phyloP scores from a whole-genome alignment of 2,113 vertebrate species.

The Lepidothrix coronata region DNA sequence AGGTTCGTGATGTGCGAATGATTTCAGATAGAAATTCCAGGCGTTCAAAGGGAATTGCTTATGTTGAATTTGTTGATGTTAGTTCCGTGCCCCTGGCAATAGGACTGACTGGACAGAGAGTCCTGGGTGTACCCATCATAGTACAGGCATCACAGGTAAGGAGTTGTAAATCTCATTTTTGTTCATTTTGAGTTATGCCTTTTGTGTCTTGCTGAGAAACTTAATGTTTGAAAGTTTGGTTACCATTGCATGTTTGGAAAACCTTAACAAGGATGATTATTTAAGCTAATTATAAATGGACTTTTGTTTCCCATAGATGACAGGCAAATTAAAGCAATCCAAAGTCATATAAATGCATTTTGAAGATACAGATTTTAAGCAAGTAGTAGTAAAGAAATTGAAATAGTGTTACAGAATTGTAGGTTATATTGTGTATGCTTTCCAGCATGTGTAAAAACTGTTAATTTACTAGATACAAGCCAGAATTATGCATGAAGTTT shows the following conservation, averaged over 20 bases:
- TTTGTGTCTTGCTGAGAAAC: not conserved
- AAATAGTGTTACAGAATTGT: not conserved
- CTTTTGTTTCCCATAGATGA: not conserved
- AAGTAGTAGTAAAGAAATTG: not conserved
- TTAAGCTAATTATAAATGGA: not conserved
- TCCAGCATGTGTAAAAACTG: not conserved
- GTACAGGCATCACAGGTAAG: constrained; percentile 96
- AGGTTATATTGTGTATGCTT: not conserved
- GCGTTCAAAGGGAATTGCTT: constrained; percentile 96
- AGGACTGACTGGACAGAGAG: constrained; percentile 92
- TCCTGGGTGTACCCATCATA: constrained; percentile 95
- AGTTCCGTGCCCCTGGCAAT: constrained; percentile 96
- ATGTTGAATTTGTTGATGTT: constrained; percentile 94
- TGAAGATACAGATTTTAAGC: not conserved
- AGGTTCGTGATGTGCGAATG: constrained; percentile 97
- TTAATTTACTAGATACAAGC: not conserved
- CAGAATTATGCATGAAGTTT: not conserved
- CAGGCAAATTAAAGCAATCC: not conserved
- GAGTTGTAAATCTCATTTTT: not conserved
- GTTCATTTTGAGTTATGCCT: not conserved
- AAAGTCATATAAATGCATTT: not conserved
- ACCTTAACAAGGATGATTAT: not conserved
- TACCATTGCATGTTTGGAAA: not conserved
- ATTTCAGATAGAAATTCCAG: constrained; percentile 97
- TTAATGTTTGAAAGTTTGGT: not conserved